Conservation (phyloP, 2,797 vertebrate species). For the Myiotriccus ornatus region DNA sequence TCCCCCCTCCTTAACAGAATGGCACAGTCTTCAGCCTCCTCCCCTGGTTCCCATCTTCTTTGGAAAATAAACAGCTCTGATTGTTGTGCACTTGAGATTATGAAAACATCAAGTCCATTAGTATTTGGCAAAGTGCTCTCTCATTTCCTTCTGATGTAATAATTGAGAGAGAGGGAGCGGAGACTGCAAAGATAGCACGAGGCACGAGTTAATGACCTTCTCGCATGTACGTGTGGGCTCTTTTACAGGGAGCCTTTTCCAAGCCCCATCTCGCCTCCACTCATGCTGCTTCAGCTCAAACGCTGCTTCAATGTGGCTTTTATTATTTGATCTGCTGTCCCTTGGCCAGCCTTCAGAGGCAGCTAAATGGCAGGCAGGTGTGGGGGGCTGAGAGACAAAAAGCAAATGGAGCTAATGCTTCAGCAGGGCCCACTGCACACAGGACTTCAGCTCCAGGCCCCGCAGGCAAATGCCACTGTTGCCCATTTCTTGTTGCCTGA, state of each 20-base stretch:
- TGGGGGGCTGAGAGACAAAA: conserved; percentile 32
- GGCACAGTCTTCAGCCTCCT: conserved; percentile 28
- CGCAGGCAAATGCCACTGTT: not conserved
- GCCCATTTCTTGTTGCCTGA: not conserved
- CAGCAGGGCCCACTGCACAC: not conserved
- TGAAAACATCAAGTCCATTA: conserved; percentile 68
- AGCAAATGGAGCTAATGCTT: conserved; percentile 42
- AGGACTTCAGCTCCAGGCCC: not conserved
- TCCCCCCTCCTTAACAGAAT: not conserved
- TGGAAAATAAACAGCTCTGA: conserved; percentile 63
- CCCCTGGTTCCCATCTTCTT: conserved; percentile 41
- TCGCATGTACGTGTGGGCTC: conserved; percentile 41
- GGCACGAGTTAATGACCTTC: conserved; percentile 53
- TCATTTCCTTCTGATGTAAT: conserved; percentile 60
- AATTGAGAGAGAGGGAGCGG: conserved; percentile 31
- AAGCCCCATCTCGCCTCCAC: conserved; percentile 44
- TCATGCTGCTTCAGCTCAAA: conserved; percentile 18
- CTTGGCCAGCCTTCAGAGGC: conserved; percentile 56
- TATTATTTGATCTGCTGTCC: conserved; percentile 43
- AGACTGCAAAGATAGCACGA: conserved; percentile 49
- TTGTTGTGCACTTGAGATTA: conserved; percentile 67
- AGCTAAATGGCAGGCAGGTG: conserved; percentile 53
- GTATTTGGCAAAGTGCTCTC: conserved; percentile 61
- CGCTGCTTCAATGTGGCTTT: conserved; percentile 43
- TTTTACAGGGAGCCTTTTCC: conserved; percentile 41